phyloP scores from a whole-genome alignment of 2,888 invertebrate genomes.

The Syrista parreyssii region DNA sequence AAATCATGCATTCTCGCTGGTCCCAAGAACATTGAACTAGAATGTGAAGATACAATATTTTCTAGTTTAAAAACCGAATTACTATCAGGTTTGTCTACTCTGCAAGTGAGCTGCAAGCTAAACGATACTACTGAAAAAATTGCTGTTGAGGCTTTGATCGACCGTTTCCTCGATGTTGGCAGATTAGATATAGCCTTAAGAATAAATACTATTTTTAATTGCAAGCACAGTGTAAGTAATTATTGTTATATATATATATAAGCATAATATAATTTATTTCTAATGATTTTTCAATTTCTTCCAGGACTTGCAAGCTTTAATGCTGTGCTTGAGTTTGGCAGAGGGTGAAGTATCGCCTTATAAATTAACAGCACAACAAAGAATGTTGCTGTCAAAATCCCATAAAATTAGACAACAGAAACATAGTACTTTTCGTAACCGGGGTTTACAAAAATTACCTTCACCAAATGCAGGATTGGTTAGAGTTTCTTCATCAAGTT shows the following conservation, averaged over 20 bases:
- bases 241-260: neutral
- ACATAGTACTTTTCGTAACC: constrained; percentile 43
- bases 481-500: constrained; percentile 9
- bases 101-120: constrained; percentile 47
- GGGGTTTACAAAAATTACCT: constrained; percentile 43
- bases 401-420: constrained; percentile 42
- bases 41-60: constrained; percentile 38
- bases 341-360: constrained; percentile 74
- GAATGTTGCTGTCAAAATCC: constrained; percentile 67
- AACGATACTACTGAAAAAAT: constrained; percentile 43
- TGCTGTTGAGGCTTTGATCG: constrained; percentile 64
- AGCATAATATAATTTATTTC: neutral
- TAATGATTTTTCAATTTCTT: constrained; percentile 10
- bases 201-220: constrained; percentile 65
- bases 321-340: constrained; percentile 74
- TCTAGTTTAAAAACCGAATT: constrained; percentile 56
- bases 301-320: constrained; percentile 71
- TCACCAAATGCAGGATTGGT: constrained; percentile 32
- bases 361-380: constrained; percentile 75
- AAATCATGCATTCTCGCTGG: constrained; percentile 60
- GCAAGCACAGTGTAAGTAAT: constrained; percentile 53
- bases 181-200: constrained; percentile 73
- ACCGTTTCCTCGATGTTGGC: constrained; percentile 70
- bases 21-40: constrained; percentile 46
- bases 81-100: constrained; percentile 43